Evolutionary conservation across 2,113 vertebrate genomes (phyloP).

Genomic region (Pteruthius melanotis): DNA sequence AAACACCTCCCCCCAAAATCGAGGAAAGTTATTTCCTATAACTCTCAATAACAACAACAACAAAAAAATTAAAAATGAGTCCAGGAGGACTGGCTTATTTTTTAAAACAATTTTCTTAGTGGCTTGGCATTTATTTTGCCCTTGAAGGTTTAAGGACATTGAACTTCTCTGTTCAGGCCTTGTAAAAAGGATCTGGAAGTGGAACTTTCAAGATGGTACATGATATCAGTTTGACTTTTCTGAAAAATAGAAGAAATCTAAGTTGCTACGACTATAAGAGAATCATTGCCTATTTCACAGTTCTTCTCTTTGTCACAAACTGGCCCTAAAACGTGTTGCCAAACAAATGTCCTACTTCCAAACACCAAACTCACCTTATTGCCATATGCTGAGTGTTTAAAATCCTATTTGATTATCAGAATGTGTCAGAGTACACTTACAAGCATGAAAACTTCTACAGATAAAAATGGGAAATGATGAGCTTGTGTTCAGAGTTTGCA

Average conservation of each 20-base stretch:
- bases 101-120: background rate
- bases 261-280: background rate
- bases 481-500: background rate
- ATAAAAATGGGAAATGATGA: background rate
- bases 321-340: background rate
- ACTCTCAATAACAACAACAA: background rate
- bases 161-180: background rate
- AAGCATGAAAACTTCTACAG: background rate
- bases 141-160: background rate
- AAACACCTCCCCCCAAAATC: background rate
- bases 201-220: background rate
- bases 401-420: constrained; percentile 29
- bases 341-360: background rate
- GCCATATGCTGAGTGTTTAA: constrained; percentile 29
- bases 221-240: background rate
- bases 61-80: background rate
- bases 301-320: constrained; percentile 31
- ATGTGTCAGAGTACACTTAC: background rate
- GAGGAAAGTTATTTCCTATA: background rate
- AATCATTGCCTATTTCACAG: background rate
- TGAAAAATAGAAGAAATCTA: background rate
- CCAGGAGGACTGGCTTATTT: background rate
- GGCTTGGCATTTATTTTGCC: background rate
- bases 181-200: background rate
- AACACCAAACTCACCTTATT: background rate